Conservation (phyloP, 2,113 vertebrate species). For the Puma concolor region DNA sequence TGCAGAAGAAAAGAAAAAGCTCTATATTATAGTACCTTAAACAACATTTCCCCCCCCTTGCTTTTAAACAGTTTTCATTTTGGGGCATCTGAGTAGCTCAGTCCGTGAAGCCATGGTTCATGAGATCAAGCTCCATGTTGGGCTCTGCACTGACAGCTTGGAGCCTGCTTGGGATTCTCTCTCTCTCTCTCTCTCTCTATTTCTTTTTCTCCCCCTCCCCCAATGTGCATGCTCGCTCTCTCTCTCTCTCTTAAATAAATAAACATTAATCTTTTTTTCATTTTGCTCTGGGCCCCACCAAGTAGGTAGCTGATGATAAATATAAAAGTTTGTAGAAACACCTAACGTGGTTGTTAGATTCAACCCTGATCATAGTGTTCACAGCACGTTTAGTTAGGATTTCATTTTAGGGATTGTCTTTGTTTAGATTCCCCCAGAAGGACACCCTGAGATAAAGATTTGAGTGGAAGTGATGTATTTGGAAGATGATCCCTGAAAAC, state of each 20-base stretch:
- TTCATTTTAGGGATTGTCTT: neutral
- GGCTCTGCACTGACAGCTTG: no score
- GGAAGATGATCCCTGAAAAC: neutral
- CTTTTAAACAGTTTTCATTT: constrained; percentile 12
- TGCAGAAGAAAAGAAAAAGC: neutral
- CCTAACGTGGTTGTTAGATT: neutral
- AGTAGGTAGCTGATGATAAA: neutral
- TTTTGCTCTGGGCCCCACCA: neutral
- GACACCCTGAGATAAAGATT: neutral
- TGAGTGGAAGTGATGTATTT: neutral
- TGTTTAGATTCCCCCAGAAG: neutral
- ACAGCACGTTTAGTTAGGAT: neutral
- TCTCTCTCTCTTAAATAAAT: no score
- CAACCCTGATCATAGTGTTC: no score
- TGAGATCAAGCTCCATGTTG: no score
- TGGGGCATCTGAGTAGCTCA: neutral
- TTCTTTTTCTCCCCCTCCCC: no score
- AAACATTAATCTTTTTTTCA: neutral
- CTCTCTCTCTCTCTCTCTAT: no score
- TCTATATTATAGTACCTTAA: neutral
- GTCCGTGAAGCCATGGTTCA: no score
- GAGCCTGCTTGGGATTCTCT: no score
- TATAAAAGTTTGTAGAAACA: neutral
- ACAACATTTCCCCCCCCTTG: neutral
- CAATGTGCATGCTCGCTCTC: no score